Conservation (phyloP, 2,888 invertebrate genomes). For the Epicampocera succincta region DNA sequence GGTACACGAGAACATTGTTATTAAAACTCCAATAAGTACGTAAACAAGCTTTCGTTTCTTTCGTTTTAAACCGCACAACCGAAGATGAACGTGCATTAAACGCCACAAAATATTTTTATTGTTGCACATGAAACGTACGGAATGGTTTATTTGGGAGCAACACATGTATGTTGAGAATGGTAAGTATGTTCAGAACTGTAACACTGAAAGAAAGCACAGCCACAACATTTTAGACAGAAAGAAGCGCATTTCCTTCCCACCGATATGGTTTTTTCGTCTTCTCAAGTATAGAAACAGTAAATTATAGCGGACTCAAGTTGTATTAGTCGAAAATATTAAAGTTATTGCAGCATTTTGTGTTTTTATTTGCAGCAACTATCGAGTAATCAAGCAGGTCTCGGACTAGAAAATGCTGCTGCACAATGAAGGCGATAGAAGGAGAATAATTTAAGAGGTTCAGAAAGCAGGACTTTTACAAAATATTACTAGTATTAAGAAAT, state of each 20-base stretch:
- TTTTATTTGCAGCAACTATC: slow-evolving; percentile 6
- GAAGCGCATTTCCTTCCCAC: neutral
- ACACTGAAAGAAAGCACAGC: slow-evolving; percentile 20
- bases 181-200: neutral
- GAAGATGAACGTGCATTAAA: slow-evolving; percentile 67
- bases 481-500: too few species aligned
- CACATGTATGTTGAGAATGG: neutral
- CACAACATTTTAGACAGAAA: slow-evolving; percentile 10
- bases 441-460: too few species aligned
- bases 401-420: too few species aligned
- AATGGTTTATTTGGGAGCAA: slow-evolving; percentile 42
- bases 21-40: neutral
- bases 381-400: slow-evolving; percentile 37
- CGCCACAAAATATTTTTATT: slow-evolving; percentile 66
- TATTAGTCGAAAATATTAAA: slow-evolving; percentile 46
- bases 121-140: slow-evolving; percentile 46
- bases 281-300: slow-evolving; percentile 57
- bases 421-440: too few species aligned
- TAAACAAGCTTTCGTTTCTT: neutral
- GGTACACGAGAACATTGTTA: neutral
- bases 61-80: slow-evolving; percentile 37
- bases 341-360: slow-evolving; percentile 6
- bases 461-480: too few species aligned
- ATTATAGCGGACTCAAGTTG: slow-evolving; percentile 62
- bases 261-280: neutral